Evolutionary conservation across 2,797 vertebrate species (phyloP).

Genomic region (Sternotherus odoratus): DNA sequence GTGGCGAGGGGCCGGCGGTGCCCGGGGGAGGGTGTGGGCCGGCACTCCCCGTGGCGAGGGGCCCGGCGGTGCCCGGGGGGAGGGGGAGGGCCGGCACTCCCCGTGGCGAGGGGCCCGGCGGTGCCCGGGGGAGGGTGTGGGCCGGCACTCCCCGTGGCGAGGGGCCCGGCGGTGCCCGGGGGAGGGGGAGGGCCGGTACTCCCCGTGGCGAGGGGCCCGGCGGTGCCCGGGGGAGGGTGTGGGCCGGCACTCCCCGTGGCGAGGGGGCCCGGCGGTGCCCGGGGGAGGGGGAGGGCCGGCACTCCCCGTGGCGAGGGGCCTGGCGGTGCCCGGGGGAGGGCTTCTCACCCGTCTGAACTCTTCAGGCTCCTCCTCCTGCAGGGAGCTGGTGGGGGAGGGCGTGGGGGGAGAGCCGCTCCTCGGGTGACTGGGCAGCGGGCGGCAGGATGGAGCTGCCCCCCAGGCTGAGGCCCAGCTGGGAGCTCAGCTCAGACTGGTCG

Average conservation of each 20-base stretch:
- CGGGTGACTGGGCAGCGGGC: slow-evolving; percentile 85
- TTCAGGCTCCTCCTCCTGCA: slow-evolving; percentile 91
- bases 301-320: not conserved
- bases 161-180: not conserved
- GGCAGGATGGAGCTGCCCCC: slow-evolving; percentile 86
- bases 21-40: not conserved
- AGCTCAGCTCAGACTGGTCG: slow-evolving; percentile 93
- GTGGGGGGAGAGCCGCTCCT: slow-evolving; percentile 86
- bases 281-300: not conserved
- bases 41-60: not conserved
- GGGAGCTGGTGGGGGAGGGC: slow-evolving; percentile 88
- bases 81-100: not conserved
- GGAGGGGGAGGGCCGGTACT: not conserved
- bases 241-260: too few relatives aligned
- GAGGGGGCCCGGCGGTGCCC: not conserved
- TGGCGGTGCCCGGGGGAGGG: not conserved
- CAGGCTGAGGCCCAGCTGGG: slow-evolving; percentile 90
- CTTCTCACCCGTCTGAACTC: slow-evolving; percentile 87
- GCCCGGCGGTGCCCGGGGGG: not conserved
- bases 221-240: not conserved
- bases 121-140: not conserved
- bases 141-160: not conserved
- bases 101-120: not conserved
- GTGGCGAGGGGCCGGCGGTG: not conserved
- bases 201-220: not conserved